Evolutionary conservation across 2,797 vertebrate species (phyloP), one percentile per base, ranked within the genome.

Genomic region (Gadopsis bispinosus): DNA sequence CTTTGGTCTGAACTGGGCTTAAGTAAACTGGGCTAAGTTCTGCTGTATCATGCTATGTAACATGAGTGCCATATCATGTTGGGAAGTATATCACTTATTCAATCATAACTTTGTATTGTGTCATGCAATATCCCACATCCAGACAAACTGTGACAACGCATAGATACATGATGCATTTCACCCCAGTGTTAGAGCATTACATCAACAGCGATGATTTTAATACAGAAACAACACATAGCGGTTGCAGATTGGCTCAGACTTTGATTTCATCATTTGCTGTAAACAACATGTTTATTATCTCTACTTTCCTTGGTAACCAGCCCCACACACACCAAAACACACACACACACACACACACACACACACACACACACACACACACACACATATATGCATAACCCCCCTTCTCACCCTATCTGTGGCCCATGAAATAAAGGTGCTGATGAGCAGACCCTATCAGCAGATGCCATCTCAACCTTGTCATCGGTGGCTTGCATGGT

Each of bases 371-470:
- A 75, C 69, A 69, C 35, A 39, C 62, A 67, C 4, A 63, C 45
- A 77, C 48, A 59, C 50, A 0, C 29, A 82, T 0, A 41, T 16
- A 48, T 19, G 11, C 22, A 51, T 22, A 22, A 50, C 13, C 20
- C 75, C 45, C 60, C 9, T 51, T 69, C 69, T 62, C 73, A 68
- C 77, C 67, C 74, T 45, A 77, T 86, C 87, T 87, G 58, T 80
- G 82, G 83, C 79, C 89, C 85, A 82, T 91, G 75, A 90, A 90
- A 92, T 88, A 64, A 91, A 90, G 87, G 91, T 91, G 90, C 94
- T 94, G 94, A 94, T 94, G 91, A 94, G 91, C 86, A 88, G 88
- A 77, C 11, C 19, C 86, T 95, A 95, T 95, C 95, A 93, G 89
- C 90, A 91, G 86, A 93, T 93, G 89, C 90, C 92, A 93, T 95